These are phyloP conservation scores for Ephestia elutella DNA, from an alignment of 1,140 invertebrate species.

Conservation along the genomic window DNA sequence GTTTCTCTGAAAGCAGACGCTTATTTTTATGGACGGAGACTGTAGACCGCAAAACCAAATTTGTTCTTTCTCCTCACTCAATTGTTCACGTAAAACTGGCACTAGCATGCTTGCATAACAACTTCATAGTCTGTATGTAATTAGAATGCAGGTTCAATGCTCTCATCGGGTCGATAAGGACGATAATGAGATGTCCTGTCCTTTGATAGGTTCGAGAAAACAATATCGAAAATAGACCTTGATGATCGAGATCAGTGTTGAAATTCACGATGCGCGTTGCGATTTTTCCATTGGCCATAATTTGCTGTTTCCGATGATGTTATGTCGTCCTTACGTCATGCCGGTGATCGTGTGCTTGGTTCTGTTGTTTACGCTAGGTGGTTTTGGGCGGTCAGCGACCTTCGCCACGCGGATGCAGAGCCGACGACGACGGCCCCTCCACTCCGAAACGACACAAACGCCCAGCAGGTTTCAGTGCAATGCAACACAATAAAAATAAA, in stretches of 20 bases:
- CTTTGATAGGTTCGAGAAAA: neutral
- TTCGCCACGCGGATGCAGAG: constrained; percentile 54
- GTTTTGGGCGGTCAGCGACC: constrained; percentile 62
- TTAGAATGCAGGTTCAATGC: constrained; percentile 4
- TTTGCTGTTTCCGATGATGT: neutral
- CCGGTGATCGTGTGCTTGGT: neutral
- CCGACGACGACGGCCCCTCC: neutral
- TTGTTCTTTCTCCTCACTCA: neutral
- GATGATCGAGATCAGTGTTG: neutral
- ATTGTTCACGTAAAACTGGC: neutral
- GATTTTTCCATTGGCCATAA: constrained; percentile 3
- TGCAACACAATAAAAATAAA: constrained; percentile 46
- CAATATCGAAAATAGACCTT: neutral
- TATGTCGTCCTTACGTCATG: constrained; percentile 8
- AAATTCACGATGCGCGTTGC: neutral
- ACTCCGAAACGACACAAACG: constrained; percentile 31
- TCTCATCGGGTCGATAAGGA: neutral
- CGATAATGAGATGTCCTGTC: neutral
- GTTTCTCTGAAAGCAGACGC: constrained; percentile 26
- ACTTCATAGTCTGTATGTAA: neutral
- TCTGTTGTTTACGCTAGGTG: constrained; percentile 46
- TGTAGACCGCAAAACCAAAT: constrained; percentile 14
- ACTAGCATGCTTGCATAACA: neutral
- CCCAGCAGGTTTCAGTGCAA: constrained; percentile 41
- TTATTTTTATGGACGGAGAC: constrained; percentile 32